Evolutionary conservation across 2,113 vertebrate genomes (phyloP).

Genomic region (Eretmochelys imbricata): DNA sequence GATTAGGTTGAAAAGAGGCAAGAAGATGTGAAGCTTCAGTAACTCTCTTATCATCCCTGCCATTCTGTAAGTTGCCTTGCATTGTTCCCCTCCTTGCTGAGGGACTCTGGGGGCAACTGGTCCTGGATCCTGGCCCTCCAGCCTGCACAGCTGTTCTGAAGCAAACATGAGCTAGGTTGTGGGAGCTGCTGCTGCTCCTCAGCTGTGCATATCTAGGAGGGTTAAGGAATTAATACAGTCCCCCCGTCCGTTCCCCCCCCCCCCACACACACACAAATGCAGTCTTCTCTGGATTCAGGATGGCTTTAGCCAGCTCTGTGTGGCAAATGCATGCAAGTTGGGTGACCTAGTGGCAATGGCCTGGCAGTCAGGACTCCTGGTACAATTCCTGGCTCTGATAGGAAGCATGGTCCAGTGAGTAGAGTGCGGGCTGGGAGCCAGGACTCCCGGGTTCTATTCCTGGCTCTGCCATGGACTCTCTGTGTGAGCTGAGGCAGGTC

Average conservation of each 20-base stretch:
- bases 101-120: neutral
- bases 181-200: neutral
- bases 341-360: neutral
- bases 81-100: neutral
- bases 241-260: too few species aligned
- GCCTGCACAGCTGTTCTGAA: neutral
- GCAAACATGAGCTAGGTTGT: neutral
- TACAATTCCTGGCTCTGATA: neutral
- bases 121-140: neutral
- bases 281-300: neutral
- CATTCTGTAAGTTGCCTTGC: neutral
- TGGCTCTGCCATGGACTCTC: neutral
- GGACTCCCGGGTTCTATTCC: neutral
- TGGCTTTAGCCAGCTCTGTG: neutral
- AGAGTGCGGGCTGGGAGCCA: neutral
- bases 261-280: neutral
- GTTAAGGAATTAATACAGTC: neutral
- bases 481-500: neutral
- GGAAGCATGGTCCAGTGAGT: neutral
- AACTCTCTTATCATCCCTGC: neutral
- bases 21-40: neutral
- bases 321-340: neutral
- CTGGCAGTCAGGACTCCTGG: neutral
- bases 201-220: neutral
- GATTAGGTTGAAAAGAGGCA: neutral